Base-by-base conservation (phyloP, 2,113 vertebrate genomes). In the Micronycteris hirsuta region DNA sequence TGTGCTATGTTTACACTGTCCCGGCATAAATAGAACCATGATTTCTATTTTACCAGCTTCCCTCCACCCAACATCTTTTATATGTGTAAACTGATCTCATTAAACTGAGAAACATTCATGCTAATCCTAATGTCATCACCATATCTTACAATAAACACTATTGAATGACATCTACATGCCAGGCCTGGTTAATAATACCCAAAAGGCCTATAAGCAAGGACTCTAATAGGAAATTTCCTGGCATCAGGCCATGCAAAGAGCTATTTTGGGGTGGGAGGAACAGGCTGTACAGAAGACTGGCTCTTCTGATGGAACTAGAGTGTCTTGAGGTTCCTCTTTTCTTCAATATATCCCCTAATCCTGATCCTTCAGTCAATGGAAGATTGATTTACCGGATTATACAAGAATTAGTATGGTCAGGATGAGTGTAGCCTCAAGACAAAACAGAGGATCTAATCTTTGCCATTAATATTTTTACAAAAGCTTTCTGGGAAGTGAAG, bases 21-120 rank as follows among this genome's bases (percentile, higher is more conserved):
- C 78, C 36, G 67, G 74, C 88, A 91, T 93, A 95, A 96, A 93
- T 26, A 71, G 82, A 96, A 89, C 36, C 33, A 78, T 81, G 45
- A 58, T 61, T 83, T 94, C 52, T 82, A 95, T 77, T 94, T 91
- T 91, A 88, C 47, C 67, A 88, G 26, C 38, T 49, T 86, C 67
- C 63, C n/a, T 38, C 45, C 54, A 49, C 41, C 11, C 24, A 89
- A 65, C 16, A 76, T 82, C 45, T 73, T 88, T 89, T 70, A 73
- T 43, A 65, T 86, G 78, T 4, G 63, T 77, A 85, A 94, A 19
- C 33, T 49, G 56, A 91, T 63, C 54, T 95, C 36, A 76, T 93
- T 95, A 81, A 58, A 82, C 45, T 90, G 52, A 83, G 58, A 78
- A 76, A 88, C 54, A 91, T 74, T 56, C 49, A 76, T n/a, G 28